Evolutionary conservation across 2,888 invertebrate genomes (phyloP), one percentile per base, ranked within the genome.

Genomic region (Apamea sordens): DNA sequence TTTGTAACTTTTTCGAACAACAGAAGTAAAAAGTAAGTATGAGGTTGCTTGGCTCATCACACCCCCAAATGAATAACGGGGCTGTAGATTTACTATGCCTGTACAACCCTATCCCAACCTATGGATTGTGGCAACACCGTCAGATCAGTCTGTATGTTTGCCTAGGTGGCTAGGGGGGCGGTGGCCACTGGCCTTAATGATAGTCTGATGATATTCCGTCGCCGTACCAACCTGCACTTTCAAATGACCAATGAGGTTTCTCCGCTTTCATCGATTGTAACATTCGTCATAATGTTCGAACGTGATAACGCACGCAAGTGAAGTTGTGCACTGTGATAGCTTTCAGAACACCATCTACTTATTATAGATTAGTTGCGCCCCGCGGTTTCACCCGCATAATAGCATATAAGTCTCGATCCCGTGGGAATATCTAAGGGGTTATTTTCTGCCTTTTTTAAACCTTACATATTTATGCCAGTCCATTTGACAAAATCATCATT

Each of bases 241-340:
- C 89, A 75, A 86, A 86, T 77, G 73, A 76, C 28, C 74, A 56
- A 28, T 6, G 64, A 65, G 69, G 59, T 87, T 88, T 87, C 75
- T 75, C 70, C 65, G 50, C 87, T 87, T 88, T 86, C 79, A 71
- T 88, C 69, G 72, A 73, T 70, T 71, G 64, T 77, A 44, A 28
- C 21, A 65, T 53, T 64, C 65, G 32, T 67, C 53, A 64, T 56
- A 56, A 41, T 50, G 47, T 32, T 59, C 36, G 63, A 56, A n/a
- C 47, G 41, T 69, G 61, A 32, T 28, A 53, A 50, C 32, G 32
- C 32, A 32, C 32, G 32, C 56, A 65, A 74, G 28, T 32, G 18
- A 41, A 61, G 83, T 41, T 10, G 10, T 56, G 1, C 24, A 56
- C 47, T n/a, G 8, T 28, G 7, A 8, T 32, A 44, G 24, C 13